These are phyloP conservation scores for Meiosimyza decipiens DNA, from an alignment of 2,888 invertebrate genomes.

Conservation along the genomic window DNA sequence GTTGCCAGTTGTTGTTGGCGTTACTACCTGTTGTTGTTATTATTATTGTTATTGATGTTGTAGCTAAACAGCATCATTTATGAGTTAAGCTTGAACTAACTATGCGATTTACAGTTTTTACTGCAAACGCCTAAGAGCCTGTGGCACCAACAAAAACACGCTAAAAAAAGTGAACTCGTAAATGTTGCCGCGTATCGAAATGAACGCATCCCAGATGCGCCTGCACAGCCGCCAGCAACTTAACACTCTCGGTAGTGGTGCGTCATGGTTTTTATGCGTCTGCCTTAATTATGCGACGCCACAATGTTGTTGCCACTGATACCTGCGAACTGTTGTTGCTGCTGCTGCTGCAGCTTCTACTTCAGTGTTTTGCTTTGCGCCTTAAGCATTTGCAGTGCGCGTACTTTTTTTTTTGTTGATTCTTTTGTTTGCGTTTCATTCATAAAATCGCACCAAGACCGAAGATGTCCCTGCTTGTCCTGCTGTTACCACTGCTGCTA, in stretches of 20 bases:
- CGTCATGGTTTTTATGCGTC: constrained; percentile 14
- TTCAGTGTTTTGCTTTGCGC: not conserved
- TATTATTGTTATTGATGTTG: constrained; percentile 8
- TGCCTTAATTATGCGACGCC: constrained; percentile 24
- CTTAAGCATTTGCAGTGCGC: not conserved
- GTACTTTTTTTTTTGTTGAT: not conserved
- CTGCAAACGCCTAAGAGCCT: not conserved
- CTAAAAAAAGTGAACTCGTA: too few species aligned
- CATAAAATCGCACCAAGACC: constrained; percentile 14
- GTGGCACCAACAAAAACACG: not conserved
- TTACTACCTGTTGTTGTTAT: constrained; percentile 16
- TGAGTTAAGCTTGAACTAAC: not conserved
- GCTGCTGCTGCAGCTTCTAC: not conserved
- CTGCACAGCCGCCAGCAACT: not conserved
- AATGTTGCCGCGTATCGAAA: not conserved
- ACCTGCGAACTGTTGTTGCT: too few species aligned
- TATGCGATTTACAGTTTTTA: constrained; percentile 21
- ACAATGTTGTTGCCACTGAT: not conserved
- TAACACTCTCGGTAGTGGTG: not conserved
- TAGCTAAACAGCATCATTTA: not conserved
- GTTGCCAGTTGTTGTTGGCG: constrained; percentile 6
- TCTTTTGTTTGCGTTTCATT: constrained; percentile 26
- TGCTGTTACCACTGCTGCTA: not conserved
- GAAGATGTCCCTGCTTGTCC: not conserved
- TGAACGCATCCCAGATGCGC: not conserved